Percentiles rank a stretch among this genome's conserved stretches.
Evolutionary conservation across 2,113 vertebrate genomes (phyloP).

Genomic region (Vimba vimba): DNA sequence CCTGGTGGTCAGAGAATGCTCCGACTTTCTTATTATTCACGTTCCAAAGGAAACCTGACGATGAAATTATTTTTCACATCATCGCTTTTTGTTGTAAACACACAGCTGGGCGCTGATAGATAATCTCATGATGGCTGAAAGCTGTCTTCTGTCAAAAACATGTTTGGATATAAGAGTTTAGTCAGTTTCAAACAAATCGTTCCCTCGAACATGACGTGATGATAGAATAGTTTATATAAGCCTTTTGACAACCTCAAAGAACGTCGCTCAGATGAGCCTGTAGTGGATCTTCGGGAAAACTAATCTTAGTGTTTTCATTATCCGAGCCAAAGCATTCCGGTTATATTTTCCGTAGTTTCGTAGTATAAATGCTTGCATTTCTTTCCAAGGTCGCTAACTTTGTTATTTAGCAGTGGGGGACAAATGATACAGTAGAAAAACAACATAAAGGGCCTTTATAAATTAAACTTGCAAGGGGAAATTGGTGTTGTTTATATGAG

Average conservation of each 20-base stretch:
- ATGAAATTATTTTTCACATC: conserved; percentile 28
- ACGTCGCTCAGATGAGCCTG: not conserved
- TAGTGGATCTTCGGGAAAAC: conserved; percentile 9
- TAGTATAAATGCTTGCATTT: conserved; percentile 20
- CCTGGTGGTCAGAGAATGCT: not conserved
- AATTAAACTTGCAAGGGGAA: not conserved
- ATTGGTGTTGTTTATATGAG: not conserved
- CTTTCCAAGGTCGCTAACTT: conserved; percentile 33
- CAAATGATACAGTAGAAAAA: conserved; percentile 7
- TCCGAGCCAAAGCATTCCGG: conserved; percentile 4
- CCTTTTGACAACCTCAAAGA: not conserved
- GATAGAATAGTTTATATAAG: conserved; percentile 32
- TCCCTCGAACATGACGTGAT: not conserved
- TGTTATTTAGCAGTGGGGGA: conserved; percentile 11
- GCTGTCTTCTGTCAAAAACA: conserved; percentile 26
- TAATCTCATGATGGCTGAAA: conserved; percentile 9
- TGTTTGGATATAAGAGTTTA: conserved; percentile 6
- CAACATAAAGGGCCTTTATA: not conserved
- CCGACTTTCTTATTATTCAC: conserved; percentile 16
- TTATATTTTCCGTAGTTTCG: conserved; percentile 11
- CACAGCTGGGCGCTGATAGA: not conserved
- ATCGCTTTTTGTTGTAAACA: conserved; percentile 31
- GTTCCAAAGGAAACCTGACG: conserved; percentile 1
- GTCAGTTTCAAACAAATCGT: conserved; percentile 1
- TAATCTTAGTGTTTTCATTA: conserved; percentile 17